Base-by-base conservation (phyloP, 2,888 invertebrate species). In the Nephrotoma flavescens region DNA sequence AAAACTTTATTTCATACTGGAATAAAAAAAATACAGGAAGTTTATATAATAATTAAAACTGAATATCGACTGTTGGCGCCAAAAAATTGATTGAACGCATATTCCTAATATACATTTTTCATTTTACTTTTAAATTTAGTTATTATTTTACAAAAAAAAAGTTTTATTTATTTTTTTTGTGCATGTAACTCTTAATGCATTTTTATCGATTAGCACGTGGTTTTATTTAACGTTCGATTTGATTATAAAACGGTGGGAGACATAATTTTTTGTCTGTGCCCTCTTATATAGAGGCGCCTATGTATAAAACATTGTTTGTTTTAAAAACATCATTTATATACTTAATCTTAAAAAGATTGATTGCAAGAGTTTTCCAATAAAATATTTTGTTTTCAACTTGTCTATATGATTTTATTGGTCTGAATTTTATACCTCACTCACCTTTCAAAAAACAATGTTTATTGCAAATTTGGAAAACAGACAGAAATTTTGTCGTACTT, bases 11-110 rank as follows among this genome's bases (percentile, higher is more conserved):
- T 71, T 71, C 71, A 71, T 71, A 71, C 71, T 71, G 31, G 71
- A 84, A 31, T 31, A 31, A 84, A 15, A 12, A 42, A 42, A 84
- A 85, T 85, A 11, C 85, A 44, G 85, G 85, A 85, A 85, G 85
- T 85, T 85, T 85, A 85, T 85, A 45, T 44, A 85, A 85, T 85
- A 85, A 85, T 85, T 85, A 85, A 85, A 85, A 85, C 44, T 45
- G 42, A 42, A 85, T 85, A 85, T 85, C 85, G 85, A 85, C 85
- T 85, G 44, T 44, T 85, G 85, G 85, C 85, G 85, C 85, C 85
- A 85, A 85, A 44, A 44, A 85, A 85, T 85, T 85, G 42, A 85
- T 85, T 42, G 84, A 84, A 84, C 84, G 42, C 84, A 84, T 71
- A 71, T 71, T 71, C 71, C 71, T 71, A 31, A 31, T 31, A 71